Base-by-base conservation (phyloP, 2,888 invertebrate species). In the Euzetes globulus region DNA sequence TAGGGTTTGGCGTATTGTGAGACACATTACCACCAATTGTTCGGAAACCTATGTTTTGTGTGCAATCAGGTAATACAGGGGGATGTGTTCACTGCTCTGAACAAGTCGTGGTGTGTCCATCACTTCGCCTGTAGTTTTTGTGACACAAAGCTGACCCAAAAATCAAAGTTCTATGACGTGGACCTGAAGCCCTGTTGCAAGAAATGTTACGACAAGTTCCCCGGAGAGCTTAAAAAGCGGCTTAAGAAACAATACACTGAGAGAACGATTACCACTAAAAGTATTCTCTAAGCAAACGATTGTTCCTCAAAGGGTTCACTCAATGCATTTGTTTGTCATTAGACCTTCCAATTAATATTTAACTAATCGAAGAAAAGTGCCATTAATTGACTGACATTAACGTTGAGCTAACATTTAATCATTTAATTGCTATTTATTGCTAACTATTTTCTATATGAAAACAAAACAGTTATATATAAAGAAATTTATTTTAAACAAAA, bases 141-240 rank as follows among this genome's bases (percentile, higher is more conserved):
- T 41, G 98, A 99, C 84, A 90, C 91, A 80, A 91, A 96, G 81
- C 90, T 95, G 87, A 94, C 91, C 82, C 94, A 95, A 79, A 94
- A 95, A 85, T 84, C 95, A 58, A 99, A 99, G 85, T 99, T 99
- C 86, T 99, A 95, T 84, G 99, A 99, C 85, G 94, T 95, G 83
- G 99, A 99, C 85, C 88, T 97, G 85, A 93, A 95, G 81, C 99
- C 99, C 45, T 79, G 94, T 15, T 99, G 99, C 85, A 96, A 98
- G 84, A 92, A 94, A 81, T 99, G 99, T 84, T 98, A 97, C 84
- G 98, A 99, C 81, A 90, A 90, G 81, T 94, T 99, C 84, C 99
- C 99, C 0, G 87, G 88, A 50, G 99, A 99, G 84, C 85, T 99
- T 80, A 89, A 95, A 76, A 91, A 94, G 78, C 88, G 99, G 22